Evolutionary conservation across 2,113 vertebrate genomes (phyloP).

Genomic region (Hippolais icterina): DNA sequence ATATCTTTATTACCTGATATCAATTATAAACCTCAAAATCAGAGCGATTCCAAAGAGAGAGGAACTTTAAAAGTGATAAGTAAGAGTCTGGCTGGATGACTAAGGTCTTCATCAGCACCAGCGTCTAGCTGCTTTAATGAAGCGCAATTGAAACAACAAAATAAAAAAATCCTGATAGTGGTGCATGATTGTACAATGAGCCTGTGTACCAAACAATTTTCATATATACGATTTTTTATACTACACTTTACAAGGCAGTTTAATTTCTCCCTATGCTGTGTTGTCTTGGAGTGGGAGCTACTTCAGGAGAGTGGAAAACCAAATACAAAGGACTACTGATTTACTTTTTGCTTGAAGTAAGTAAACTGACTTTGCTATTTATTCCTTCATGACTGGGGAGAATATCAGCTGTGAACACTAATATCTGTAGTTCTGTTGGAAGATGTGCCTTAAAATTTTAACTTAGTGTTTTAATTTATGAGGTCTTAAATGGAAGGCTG

Average conservation of each 20-base stretch:
- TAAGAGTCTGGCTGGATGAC: background rate
- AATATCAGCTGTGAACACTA: background rate
- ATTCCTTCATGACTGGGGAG: background rate
- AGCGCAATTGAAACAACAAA: constrained; percentile 60
- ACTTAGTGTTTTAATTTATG: background rate
- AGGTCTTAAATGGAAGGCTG: background rate
- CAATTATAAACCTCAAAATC: background rate
- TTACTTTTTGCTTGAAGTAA: constrained; percentile 5
- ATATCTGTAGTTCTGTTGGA: background rate
- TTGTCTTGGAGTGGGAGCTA: background rate
- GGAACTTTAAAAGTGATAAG: background rate
- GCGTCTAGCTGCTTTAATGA: constrained; percentile 24
- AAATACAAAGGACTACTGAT: constrained; percentile 4
- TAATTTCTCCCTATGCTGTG: constrained; percentile 17
- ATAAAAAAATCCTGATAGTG: background rate
- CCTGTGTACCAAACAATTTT: constrained; percentile 25
- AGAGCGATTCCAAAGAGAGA: background rate
- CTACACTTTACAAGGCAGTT: constrained; percentile 28
- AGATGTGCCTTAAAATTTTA: background rate
- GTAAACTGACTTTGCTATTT: background rate
- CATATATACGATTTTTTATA: background rate
- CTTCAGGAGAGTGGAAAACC: background rate
- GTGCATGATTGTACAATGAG: background rate
- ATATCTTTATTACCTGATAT: constrained; percentile 25
- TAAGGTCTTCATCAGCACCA: background rate